phyloP scores from a whole-genome alignment of 1,140 invertebrate species.

The Riptortus pedestris region DNA sequence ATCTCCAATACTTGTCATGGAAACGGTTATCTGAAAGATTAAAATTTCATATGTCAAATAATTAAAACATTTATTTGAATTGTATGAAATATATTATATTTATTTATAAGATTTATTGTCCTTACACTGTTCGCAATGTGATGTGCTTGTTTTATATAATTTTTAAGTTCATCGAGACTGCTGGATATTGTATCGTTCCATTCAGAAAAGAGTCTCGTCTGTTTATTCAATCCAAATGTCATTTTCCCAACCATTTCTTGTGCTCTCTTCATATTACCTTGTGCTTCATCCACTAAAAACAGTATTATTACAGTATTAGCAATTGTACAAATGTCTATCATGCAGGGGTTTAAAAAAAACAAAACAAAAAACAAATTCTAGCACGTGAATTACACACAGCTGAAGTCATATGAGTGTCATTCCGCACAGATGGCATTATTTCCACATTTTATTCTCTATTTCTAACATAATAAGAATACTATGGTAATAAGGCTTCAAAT shows the following conservation, averaged over 20 bases:
- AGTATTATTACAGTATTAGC: neutral
- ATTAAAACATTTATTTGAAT: neutral
- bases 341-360: no score
- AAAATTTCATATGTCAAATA: neutral
- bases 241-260: constrained; percentile 29
- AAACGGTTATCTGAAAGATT: constrained; percentile 65
- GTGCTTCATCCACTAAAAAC: constrained; percentile 30
- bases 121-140: constrained; percentile 70
- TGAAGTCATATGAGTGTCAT: no score
- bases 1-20: constrained; percentile 44
- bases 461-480: no score
- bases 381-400: no score
- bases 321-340: no score
- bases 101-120: constrained; percentile 21
- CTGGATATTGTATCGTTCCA: constrained; percentile 49
- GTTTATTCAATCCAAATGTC: constrained; percentile 35
- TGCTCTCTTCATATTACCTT: constrained; percentile 30
- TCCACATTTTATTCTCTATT: no score
- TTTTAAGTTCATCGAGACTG: constrained; percentile 54
- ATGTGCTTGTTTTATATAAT: constrained; percentile 63
- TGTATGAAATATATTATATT: no score
- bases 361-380: no score
- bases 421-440: no score
- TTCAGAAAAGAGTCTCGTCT: constrained; percentile 46
- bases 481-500: no score